Percentiles rank a stretch among this genome's conserved stretches.
phyloP scores from a whole-genome alignment of 2,888 invertebrate species.

The Troglohyphantes excavatus region DNA sequence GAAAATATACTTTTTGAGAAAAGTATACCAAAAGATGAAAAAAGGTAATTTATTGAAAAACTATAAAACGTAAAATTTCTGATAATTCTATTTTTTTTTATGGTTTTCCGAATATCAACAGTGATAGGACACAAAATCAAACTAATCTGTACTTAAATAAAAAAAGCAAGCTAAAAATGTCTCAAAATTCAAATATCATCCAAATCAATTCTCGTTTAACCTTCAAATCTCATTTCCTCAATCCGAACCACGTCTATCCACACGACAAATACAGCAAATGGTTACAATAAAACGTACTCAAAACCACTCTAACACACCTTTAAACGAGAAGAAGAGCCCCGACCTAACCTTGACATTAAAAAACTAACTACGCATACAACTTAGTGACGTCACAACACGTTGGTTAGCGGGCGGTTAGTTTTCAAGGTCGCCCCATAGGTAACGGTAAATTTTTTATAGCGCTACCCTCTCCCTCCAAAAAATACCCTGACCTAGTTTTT shows the following conservation, averaged over 20 bases:
- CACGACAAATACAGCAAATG: neutral
- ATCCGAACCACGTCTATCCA: neutral
- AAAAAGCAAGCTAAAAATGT: no score
- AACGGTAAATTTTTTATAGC: constrained; percentile 51
- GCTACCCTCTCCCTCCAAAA: constrained; percentile 30
- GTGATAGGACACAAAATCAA: no score
- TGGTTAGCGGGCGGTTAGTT: constrained; percentile 31
- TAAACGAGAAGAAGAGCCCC: neutral
- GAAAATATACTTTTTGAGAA: no score
- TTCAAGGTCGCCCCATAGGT: constrained; percentile 74
- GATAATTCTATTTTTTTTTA: no score
- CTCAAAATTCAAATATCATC: no score
- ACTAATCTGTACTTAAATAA: no score
- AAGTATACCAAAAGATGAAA: no score
- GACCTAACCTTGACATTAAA: constrained; percentile 66
- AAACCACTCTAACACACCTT: constrained; percentile 40
- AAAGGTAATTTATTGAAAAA: no score
- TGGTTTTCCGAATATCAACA: no score
- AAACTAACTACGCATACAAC: neutral
- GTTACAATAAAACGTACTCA: neutral
- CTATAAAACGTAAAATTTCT: no score
- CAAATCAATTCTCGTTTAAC: neutral
- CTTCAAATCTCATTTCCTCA: neutral
- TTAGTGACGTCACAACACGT: constrained; percentile 23
- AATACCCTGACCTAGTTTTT: constrained; percentile 70